phyloP scores from a whole-genome alignment of 2,113 vertebrate species.

The Scartelaos histophorus region DNA sequence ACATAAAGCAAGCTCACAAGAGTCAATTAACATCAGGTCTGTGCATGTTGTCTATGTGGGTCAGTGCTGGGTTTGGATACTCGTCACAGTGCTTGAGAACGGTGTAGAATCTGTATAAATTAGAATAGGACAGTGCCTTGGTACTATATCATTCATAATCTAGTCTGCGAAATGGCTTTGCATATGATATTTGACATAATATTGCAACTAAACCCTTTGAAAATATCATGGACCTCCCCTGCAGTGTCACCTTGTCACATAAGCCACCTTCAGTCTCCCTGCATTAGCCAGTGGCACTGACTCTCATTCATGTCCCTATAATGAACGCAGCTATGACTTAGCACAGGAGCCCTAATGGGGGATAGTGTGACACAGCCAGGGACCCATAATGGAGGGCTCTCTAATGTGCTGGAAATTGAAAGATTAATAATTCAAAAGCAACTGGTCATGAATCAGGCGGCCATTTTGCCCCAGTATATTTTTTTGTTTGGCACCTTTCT shows the following conservation, averaged over 20 bases:
- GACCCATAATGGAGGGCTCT: constrained; percentile 80
- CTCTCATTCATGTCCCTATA: constrained; percentile 46
- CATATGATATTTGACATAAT: constrained; percentile 54
- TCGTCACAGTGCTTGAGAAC: not conserved
- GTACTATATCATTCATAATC: constrained; percentile 45
- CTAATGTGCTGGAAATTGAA: constrained; percentile 89
- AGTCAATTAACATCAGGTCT: not conserved
- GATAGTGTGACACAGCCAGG: constrained; percentile 67
- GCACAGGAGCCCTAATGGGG: constrained; percentile 67
- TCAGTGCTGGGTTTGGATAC: not conserved
- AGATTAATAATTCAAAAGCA: constrained; percentile 96
- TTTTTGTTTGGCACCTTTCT: constrained; percentile 51
- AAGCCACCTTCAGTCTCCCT: constrained; percentile 8
- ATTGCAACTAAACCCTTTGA: constrained; percentile 45
- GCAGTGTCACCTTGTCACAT: constrained; percentile 63
- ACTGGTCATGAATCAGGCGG: constrained; percentile 87
- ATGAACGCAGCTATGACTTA: constrained; percentile 65
- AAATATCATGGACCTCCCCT: constrained; percentile 58
- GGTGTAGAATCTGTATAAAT: not conserved
- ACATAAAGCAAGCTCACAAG: too few relatives aligned
- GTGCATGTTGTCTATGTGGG: too few relatives aligned
- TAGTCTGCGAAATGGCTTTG: constrained; percentile 38
- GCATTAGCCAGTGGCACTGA: constrained; percentile 56
- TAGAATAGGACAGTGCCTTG: not conserved
- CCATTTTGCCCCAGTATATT: constrained; percentile 60